Percentiles rank a stretch among this genome's conserved stretches.
phyloP scores from a whole-genome alignment of 2,797 vertebrate species.

The Silurus aristotelis region DNA sequence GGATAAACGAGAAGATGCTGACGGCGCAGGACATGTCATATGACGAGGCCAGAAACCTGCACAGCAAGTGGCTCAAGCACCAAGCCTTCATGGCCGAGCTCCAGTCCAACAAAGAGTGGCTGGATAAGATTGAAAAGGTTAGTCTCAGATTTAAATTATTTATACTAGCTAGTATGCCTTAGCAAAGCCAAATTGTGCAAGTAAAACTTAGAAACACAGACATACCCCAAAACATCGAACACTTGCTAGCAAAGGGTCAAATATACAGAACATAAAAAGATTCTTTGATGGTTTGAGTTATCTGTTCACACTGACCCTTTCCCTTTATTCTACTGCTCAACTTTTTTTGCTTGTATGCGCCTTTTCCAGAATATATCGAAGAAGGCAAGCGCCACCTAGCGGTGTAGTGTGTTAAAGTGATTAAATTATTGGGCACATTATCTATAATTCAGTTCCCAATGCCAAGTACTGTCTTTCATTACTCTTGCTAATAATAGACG shows the following conservation, averaged over 20 bases:
- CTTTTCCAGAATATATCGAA: neutral
- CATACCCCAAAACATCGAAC: neutral
- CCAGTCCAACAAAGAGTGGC: conserved; percentile 93
- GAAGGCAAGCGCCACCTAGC: neutral
- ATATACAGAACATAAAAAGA: no score
- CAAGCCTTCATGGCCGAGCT: conserved; percentile 98
- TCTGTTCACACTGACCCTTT: neutral
- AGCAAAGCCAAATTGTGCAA: neutral
- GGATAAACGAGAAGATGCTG: conserved; percentile 99
- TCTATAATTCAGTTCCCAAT: neutral
- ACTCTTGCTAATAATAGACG: neutral
- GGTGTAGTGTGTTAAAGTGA: neutral
- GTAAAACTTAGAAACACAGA: neutral
- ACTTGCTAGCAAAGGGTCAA: neutral
- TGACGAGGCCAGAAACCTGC: conserved; percentile 95
- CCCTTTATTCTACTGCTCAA: neutral
- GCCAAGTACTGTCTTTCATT: neutral
- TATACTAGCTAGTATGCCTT: neutral
- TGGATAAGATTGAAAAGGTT: conserved; percentile 91
- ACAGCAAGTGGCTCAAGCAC: conserved; percentile 98
- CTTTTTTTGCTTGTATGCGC: neutral
- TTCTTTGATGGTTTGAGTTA: neutral
- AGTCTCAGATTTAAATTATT: neutral
- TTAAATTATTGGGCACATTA: neutral
- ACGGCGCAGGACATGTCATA: conserved; percentile 98